Percentiles rank a stretch among this genome's conserved stretches.
phyloP scores from a whole-genome alignment of 1,140 invertebrate species.

The Drosophila orena region DNA sequence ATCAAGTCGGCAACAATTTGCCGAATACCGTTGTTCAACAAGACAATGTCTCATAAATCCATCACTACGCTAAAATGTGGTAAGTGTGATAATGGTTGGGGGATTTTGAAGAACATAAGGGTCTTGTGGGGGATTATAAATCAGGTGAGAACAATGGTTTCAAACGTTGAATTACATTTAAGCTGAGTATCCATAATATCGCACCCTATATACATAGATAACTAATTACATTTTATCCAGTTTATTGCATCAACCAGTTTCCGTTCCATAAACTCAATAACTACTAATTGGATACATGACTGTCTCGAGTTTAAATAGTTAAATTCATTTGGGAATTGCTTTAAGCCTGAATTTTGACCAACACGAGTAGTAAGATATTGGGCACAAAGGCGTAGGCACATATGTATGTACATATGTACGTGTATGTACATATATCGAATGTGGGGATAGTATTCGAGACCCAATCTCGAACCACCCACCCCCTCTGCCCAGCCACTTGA shows the following conservation, averaged over 20 bases:
- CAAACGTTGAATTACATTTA: neutral
- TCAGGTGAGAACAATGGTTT: no score
- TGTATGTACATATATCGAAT: neutral
- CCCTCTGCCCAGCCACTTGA: conserved; percentile 26
- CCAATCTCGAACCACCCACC: neutral
- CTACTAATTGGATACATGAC: conserved; percentile 12
- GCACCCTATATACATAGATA: neutral
- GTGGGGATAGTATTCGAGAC: conserved; percentile 26
- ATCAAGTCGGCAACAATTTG: conserved; percentile 61
- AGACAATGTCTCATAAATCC: conserved; percentile 52
- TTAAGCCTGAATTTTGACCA: conserved; percentile 23
- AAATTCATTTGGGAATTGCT: conserved; percentile 1
- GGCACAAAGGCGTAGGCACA: conserved; percentile 8
- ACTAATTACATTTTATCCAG: neutral
- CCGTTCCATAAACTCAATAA: conserved; percentile 7
- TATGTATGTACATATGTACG: neutral
- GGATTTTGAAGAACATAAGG: neutral
- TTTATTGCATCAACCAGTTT: no score
- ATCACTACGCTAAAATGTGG: conserved; percentile 26
- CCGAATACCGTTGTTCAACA: conserved; percentile 49
- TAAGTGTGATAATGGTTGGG: neutral
- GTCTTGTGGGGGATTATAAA: neutral
- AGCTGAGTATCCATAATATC: neutral
- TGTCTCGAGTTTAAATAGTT: conserved; percentile 15
- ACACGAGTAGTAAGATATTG: conserved; percentile 18